Conservation (phyloP, 1,140 invertebrate genomes). For the Popillia japonica region DNA sequence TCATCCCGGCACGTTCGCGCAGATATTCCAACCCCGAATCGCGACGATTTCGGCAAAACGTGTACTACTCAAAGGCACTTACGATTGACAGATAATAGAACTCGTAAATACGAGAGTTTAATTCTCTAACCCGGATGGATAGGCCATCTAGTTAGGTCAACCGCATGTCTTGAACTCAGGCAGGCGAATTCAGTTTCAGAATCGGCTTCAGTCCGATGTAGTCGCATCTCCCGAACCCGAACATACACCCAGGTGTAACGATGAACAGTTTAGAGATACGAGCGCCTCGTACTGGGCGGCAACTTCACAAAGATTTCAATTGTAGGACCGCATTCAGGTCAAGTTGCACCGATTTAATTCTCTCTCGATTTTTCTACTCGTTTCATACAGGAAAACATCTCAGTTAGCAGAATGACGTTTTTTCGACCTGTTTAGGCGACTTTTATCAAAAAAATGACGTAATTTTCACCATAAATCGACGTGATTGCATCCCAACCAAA, state of each 20-base stretch:
- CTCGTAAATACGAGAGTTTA: slow-evolving; percentile 16
- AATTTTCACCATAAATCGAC: no score
- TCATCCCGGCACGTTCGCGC: neutral
- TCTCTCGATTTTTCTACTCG: no score
- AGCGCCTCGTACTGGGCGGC: slow-evolving; percentile 27
- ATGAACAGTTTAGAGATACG: slow-evolving; percentile 26
- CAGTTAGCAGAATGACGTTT: no score
- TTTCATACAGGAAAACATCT: no score
- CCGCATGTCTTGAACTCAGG: slow-evolving; percentile 35
- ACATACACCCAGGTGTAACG: slow-evolving; percentile 35
- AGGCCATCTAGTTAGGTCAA: slow-evolving; percentile 23
- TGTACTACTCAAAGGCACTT: slow-evolving; percentile 32
- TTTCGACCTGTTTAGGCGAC: no score
- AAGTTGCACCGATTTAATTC: no score
- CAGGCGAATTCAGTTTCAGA: slow-evolving; percentile 32
- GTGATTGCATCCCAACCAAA: no score
- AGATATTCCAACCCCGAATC: neutral
- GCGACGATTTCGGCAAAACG: slow-evolving; percentile 15
- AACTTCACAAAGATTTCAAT: slow-evolving; percentile 28
- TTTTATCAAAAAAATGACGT: no score
- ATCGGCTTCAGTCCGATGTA: slow-evolving; percentile 34
- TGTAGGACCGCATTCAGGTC: slow-evolving; percentile 1
- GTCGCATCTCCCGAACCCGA: slow-evolving; percentile 27
- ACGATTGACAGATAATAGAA: slow-evolving; percentile 29
- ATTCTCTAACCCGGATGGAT: slow-evolving; percentile 37